Evolutionary conservation across 2,797 vertebrate genomes (phyloP).

Genomic region (Typhlichthys subterraneus): DNA sequence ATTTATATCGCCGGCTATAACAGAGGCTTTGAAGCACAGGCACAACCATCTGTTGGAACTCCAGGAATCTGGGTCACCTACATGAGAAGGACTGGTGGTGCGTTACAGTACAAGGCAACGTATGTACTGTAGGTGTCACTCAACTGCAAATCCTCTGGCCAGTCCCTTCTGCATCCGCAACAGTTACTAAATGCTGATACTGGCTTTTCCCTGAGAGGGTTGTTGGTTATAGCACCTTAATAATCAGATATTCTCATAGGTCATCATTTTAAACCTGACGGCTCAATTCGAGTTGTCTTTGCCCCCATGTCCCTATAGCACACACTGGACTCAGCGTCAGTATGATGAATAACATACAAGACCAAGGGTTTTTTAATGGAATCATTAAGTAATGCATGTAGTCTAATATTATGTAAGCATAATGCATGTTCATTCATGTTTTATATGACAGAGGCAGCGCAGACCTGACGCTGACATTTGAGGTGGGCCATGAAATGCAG

Average conservation of each 20-base stretch:
- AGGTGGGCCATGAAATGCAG: conserved; percentile 84
- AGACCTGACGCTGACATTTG: conserved; percentile 82
- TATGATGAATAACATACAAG: neutral
- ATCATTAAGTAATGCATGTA: no score
- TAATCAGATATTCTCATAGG: neutral
- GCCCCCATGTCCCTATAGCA: neutral
- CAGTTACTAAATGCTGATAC: neutral
- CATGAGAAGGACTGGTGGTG: conserved; percentile 33
- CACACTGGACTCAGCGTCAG: neutral
- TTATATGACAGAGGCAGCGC: conserved; percentile 79
- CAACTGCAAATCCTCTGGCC: conserved; percentile 8
- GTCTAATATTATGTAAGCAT: conserved; percentile 4
- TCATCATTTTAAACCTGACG: neutral
- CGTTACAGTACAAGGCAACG: conserved; percentile 24
- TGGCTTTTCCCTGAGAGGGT: neutral
- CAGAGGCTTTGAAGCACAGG: conserved; percentile 55
- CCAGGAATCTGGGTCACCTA: conserved; percentile 63
- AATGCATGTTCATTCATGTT: conserved; percentile 20
- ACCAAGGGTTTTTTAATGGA: no score
- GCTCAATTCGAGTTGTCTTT: neutral
- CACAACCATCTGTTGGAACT: conserved; percentile 66
- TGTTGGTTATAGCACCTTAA: neutral
- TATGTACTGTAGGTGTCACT: conserved; percentile 33
- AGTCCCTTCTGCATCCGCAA: conserved; percentile 7
- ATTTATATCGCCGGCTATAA: conserved; percentile 66